Conservation (phyloP, 2,797 vertebrate genomes). For the Epinephelus coioides region DNA sequence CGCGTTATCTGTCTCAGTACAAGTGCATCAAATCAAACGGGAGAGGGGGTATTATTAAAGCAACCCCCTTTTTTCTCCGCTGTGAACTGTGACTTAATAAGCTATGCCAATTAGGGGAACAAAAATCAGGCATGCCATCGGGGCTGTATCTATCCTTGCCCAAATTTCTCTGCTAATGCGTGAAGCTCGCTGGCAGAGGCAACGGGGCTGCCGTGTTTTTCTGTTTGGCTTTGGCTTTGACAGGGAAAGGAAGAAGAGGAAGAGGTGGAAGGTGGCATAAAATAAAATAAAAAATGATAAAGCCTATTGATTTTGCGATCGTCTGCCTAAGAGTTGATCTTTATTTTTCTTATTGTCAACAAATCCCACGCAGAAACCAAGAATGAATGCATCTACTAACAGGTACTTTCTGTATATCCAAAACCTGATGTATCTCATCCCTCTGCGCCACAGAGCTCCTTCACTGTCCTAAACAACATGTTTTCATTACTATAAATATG, state of each 20-base stretch:
- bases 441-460: not conserved
- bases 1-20: conserved; percentile 80
- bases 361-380: conserved; percentile 3
- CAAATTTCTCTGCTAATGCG: conserved; percentile 76
- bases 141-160: conserved; percentile 76
- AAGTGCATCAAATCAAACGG: conserved; percentile 84
- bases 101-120: conserved; percentile 84
- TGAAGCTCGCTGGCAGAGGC: conserved; percentile 67
- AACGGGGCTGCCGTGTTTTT: conserved; percentile 22
- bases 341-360: conserved; percentile 12
- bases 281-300: conserved; percentile 48
- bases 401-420: not conserved
- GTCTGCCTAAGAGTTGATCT: conserved; percentile 7
- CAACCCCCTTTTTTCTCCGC: conserved; percentile 67
- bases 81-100: conserved; percentile 86
- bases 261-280: conserved; percentile 41
- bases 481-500: no score
- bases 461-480: not conserved
- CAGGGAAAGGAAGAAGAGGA: conserved; percentile 28
- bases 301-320: conserved; percentile 29
- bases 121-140: conserved; percentile 82
- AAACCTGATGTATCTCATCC: not conserved
- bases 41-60: conserved; percentile 84
- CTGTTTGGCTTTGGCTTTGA: conserved; percentile 53
- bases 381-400: not conserved